Evolutionary conservation across 1,140 invertebrate species (phyloP).

Genomic region (Diprion similis): DNA sequence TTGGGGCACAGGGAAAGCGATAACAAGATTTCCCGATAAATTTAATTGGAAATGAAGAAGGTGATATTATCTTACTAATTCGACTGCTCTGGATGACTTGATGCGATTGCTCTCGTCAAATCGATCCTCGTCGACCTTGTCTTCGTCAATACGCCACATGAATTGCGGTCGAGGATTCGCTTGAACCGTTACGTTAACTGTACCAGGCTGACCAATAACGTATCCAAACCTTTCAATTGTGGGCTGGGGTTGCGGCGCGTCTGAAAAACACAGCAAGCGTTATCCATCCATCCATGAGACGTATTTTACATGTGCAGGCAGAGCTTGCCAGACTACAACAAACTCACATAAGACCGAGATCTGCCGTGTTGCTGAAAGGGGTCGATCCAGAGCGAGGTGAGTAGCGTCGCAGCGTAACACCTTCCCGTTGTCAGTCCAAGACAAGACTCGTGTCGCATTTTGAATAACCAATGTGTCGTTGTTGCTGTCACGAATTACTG

Average conservation of each 20-base stretch:
- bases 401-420: conserved; percentile 69
- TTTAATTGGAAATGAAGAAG: conserved; percentile 6
- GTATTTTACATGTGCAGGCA: background rate
- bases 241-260: conserved; percentile 64
- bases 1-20: background rate
- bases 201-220: conserved; percentile 70
- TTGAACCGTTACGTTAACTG: conserved; percentile 72
- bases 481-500: conserved; percentile 56
- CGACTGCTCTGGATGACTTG: conserved; percentile 58
- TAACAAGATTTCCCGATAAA: background rate
- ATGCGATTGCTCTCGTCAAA: conserved; percentile 60
- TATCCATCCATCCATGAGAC: background rate
- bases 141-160: conserved; percentile 70
- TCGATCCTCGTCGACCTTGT: conserved; percentile 63
- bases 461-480: conserved; percentile 61
- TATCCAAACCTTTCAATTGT: conserved; percentile 73
- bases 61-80: conserved; percentile 58
- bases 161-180: conserved; percentile 72
- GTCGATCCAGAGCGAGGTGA: conserved; percentile 66
- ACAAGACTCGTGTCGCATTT: conserved; percentile 68
- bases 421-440: conserved; percentile 71
- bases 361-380: conserved; percentile 58
- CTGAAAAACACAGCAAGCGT: conserved; percentile 52
- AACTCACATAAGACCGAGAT: conserved; percentile 71
- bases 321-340: background rate